Evolutionary conservation across 2,113 vertebrate species (phyloP).

Genomic region (Machaerirhynchus nigripectus): DNA sequence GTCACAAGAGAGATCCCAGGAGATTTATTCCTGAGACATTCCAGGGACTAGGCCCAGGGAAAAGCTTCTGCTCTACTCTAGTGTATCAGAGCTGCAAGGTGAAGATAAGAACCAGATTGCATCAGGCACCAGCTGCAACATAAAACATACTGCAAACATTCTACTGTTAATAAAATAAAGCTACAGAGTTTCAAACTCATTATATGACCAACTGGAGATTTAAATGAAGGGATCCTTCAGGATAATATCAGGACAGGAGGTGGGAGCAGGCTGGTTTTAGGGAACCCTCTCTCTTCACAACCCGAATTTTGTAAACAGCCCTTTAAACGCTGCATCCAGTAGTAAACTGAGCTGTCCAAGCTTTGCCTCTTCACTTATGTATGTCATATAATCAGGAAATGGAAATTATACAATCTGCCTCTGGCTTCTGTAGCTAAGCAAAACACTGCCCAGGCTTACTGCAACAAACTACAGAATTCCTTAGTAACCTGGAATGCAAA

Average conservation of each 20-base stretch:
- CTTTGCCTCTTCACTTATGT: neutral
- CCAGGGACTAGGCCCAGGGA: neutral
- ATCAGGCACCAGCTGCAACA: neutral
- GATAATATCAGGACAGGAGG: neutral
- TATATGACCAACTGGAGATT: neutral
- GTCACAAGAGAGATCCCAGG: neutral
- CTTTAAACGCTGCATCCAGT: neutral
- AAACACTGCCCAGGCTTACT: slow-evolving; percentile 39
- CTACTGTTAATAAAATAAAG: neutral
- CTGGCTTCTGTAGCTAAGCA: slow-evolving; percentile 61
- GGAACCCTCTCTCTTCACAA: neutral
- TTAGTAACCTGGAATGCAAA: slow-evolving; percentile 60
- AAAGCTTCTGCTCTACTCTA: neutral
- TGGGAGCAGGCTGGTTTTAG: neutral
- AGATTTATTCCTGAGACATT: neutral
- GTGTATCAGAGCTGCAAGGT: neutral
- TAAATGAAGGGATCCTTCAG: neutral
- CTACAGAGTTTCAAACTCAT: neutral
- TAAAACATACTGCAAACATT: neutral
- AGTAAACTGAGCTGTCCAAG: neutral
- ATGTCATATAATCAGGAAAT: slow-evolving; percentile 43
- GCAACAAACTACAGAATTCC: slow-evolving; percentile 47
- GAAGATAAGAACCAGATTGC: neutral
- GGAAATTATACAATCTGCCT: slow-evolving; percentile 27
- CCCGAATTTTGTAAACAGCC: neutral